Evolutionary conservation across 2,888 invertebrate species (phyloP).

Genomic region (Ornithoptera priamus): DNA sequence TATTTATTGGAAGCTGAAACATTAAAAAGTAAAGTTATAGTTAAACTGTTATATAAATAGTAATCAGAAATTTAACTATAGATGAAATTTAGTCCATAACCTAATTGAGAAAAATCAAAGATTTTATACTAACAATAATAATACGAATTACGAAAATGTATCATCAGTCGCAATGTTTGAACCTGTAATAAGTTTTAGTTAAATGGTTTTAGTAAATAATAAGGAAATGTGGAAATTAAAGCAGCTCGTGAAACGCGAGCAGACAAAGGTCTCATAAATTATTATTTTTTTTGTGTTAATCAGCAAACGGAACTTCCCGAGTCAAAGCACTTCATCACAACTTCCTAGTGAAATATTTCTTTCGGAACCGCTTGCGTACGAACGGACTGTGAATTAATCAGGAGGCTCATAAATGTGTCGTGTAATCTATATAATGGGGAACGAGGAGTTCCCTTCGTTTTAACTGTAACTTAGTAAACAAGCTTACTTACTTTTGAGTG

Average conservation of each 20-base stretch:
- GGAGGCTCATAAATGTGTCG: conserved; percentile 26
- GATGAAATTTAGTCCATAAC: too few relatives aligned
- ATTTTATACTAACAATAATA: too few relatives aligned
- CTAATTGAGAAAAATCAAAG: too few relatives aligned
- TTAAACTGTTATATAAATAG: too few relatives aligned
- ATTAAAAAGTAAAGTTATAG: too few relatives aligned
- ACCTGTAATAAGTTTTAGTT: too few relatives aligned
- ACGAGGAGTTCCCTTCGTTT: neutral
- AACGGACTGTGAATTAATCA: conserved; percentile 27
- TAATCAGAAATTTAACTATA: too few relatives aligned
- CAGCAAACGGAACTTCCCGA: conserved; percentile 53
- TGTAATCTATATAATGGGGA: conserved; percentile 5
- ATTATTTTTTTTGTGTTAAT: conserved; percentile 51
- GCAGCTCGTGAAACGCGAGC: conserved; percentile 18
- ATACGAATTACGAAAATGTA: too few relatives aligned
- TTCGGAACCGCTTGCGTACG: conserved; percentile 26
- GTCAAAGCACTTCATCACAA: conserved; percentile 58
- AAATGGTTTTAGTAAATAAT: neutral
- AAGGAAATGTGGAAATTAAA: conserved; percentile 1
- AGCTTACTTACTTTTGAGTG: neutral
- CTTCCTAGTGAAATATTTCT: conserved; percentile 37
- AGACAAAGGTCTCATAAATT: conserved; percentile 38
- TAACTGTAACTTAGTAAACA: neutral
- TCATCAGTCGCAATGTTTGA: too few relatives aligned
- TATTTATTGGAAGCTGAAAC: too few relatives aligned